phyloP scores from a whole-genome alignment of 1,140 invertebrate species.

The Diuraphis noxia region DNA sequence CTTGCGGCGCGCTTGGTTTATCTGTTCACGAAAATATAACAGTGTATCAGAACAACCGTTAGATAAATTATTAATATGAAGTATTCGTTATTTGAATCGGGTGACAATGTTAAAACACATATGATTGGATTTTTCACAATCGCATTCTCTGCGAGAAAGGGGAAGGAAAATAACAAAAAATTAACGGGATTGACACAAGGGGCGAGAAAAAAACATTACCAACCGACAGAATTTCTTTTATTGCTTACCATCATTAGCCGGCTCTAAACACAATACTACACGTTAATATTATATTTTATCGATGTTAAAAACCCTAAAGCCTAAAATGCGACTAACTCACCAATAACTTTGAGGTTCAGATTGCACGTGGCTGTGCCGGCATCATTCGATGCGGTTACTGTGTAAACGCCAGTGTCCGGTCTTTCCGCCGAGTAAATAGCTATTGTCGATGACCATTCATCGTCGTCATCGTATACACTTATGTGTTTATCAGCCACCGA shows the following conservation, averaged over 20 bases:
- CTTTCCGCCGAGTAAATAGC: conserved; percentile 66
- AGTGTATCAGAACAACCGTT: not conserved
- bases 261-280: conserved; percentile 39
- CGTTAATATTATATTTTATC: not conserved
- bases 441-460: conserved; percentile 63
- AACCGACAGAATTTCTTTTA: not conserved
- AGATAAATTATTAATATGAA: not conserved
- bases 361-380: conserved; percentile 73
- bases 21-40: conserved; percentile 64
- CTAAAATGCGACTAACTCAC: conserved; percentile 61
- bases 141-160: not conserved
- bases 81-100: not conserved
- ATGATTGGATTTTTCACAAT: not conserved
- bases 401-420: conserved; percentile 70
- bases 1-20: conserved; percentile 80
- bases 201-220: conserved; percentile 25
- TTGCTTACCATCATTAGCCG: conserved; percentile 13
- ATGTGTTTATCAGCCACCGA: conserved; percentile 61
- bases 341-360: conserved; percentile 77
- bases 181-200: not conserved
- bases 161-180: not conserved
- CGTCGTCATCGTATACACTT: conserved; percentile 65
- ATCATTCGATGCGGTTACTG: conserved; percentile 69
- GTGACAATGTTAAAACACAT: not conserved
- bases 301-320: not conserved